Conservation (phyloP, 1,140 invertebrate species). For the Diachasmimorpha longicaudata region DNA sequence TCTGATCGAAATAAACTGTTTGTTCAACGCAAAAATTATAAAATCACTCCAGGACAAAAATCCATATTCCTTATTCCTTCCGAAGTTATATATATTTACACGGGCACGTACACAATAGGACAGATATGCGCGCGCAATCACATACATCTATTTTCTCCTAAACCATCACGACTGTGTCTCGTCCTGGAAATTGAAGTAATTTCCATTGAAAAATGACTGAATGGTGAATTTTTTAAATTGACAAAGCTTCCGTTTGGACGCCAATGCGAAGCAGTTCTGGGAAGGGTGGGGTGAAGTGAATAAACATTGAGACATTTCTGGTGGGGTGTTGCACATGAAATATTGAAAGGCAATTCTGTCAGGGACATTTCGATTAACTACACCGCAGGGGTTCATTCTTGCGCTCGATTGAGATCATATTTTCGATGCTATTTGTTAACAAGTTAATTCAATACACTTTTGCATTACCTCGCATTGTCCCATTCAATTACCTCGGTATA, state of each 20-base stretch:
- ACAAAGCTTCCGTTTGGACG: too few relatives aligned
- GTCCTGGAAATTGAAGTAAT: too few relatives aligned
- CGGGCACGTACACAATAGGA: neutral
- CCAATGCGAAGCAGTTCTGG: neutral
- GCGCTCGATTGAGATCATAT: neutral
- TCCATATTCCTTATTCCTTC: neutral
- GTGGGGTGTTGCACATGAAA: neutral
- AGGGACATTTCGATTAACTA: conserved; percentile 62
- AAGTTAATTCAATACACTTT: conserved; percentile 2
- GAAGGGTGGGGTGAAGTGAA: neutral
- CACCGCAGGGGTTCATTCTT: conserved; percentile 40
- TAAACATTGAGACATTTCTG: neutral
- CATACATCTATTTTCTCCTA: neutral
- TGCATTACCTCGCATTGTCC: neutral
- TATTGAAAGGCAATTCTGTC: conserved; percentile 41
- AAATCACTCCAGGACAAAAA: neutral
- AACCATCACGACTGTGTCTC: too few relatives aligned
- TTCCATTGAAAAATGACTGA: too few relatives aligned
- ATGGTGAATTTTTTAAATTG: too few relatives aligned
- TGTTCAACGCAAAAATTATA: too few relatives aligned
- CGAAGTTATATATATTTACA: neutral
- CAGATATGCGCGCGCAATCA: neutral
- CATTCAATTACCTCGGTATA: neutral
- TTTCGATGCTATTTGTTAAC: neutral
- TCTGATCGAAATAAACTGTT: too few relatives aligned